Evolutionary conservation across 2,113 vertebrate species (phyloP).

Genomic region (Callipepla squamata): DNA sequence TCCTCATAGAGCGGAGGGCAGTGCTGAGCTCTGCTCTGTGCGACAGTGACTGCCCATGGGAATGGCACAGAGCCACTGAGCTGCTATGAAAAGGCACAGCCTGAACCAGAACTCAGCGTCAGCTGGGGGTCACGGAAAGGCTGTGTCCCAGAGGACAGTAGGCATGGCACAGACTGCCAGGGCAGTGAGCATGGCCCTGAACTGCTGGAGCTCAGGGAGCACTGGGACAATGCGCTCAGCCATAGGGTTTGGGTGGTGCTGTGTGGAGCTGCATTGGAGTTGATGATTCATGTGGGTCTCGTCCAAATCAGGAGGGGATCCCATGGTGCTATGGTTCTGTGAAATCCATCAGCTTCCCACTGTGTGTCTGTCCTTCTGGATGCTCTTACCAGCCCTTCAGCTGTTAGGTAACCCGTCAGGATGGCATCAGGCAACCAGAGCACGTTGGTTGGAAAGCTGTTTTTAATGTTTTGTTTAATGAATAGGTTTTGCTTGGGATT

Average conservation of each 20-base stretch:
- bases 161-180: neutral
- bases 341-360: neutral
- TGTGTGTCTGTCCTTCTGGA: neutral
- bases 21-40: too few relatives aligned
- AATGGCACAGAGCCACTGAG: too few relatives aligned
- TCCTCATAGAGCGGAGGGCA: too few relatives aligned
- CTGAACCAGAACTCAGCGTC: too few relatives aligned
- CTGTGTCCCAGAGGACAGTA: neutral
- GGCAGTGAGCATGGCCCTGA: too few relatives aligned
- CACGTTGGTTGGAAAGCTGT: neutral
- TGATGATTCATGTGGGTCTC: neutral
- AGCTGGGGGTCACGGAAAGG: neutral
- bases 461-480: neutral
- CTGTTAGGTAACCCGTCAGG: neutral
- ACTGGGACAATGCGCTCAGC: neutral
- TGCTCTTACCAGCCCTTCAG: neutral
- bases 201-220: neutral
- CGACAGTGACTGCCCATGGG: too few relatives aligned
- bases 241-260: neutral
- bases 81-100: too few relatives aligned
- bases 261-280: neutral
- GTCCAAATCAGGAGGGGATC: neutral
- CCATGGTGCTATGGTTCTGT: neutral
- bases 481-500: neutral
- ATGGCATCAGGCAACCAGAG: neutral